phyloP scores from a whole-genome alignment of 1,140 invertebrate genomes.

The Calliphora vicina region DNA sequence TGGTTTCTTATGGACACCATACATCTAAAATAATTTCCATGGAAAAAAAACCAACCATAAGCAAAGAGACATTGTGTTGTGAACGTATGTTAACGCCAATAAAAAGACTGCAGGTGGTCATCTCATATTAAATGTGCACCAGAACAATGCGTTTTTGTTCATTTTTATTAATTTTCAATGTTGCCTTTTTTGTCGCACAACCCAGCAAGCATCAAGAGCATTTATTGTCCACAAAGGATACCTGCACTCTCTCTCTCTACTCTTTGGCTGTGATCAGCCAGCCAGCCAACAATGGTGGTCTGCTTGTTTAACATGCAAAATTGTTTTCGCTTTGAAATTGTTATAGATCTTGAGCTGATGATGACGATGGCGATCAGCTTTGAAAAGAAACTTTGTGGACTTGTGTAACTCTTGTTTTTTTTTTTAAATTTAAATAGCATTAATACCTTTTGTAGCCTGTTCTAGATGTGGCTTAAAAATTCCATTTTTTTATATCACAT shows the following conservation, averaged over 20 bases:
- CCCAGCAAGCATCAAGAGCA: not conserved
- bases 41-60: not conserved
- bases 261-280: not conserved
- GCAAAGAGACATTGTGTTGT: not conserved
- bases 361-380: not conserved
- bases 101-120: constrained; percentile 30
- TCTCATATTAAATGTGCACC: not conserved
- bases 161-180: not conserved
- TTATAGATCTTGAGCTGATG: not conserved
- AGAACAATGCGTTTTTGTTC: constrained; percentile 2
- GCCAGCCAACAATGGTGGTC: not conserved
- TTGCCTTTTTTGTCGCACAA: not conserved
- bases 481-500: not conserved
- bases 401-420: not conserved
- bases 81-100: constrained; percentile 27
- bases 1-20: not conserved
- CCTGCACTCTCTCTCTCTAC: no score
- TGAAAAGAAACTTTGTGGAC: not conserved
- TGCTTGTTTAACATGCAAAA: not conserved
- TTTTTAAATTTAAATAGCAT: not conserved
- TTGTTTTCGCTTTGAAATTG: not conserved
- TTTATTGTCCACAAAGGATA: not conserved
- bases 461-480: not conserved
- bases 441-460: not conserved
- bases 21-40: no score